Evolutionary conservation across 92 coral and sea anemone species (phyloP).

Genomic region (Montipora capitata): DNA sequence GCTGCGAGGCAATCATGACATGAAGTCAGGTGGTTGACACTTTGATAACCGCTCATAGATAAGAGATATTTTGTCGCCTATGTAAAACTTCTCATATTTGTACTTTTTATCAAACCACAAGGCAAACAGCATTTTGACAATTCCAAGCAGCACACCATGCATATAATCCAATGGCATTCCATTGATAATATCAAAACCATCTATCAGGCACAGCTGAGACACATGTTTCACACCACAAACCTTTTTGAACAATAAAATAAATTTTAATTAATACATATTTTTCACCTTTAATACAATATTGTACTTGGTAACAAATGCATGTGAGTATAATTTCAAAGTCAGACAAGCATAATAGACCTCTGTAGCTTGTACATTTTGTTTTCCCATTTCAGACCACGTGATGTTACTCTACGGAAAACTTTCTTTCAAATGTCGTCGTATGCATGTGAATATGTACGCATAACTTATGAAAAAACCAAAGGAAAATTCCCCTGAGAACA

Average conservation of each 20-base stretch:
- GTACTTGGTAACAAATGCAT: not conserved
- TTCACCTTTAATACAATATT: not conserved
- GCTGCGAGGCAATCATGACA: constrained; percentile 47
- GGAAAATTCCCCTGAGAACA: too few species aligned
- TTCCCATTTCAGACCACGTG: too few species aligned
- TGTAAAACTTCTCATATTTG: constrained; percentile 13
- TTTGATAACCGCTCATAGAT: not conserved
- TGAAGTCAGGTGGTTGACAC: constrained; percentile 51
- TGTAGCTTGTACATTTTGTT: too few species aligned
- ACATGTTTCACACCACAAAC: constrained; percentile 36
- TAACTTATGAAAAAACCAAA: too few species aligned
- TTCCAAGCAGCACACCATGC: constrained; percentile 37
- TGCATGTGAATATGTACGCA: too few species aligned
- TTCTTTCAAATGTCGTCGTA: too few species aligned
- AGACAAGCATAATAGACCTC: too few species aligned
- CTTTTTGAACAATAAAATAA: not conserved
- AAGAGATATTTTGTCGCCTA: constrained; percentile 1
- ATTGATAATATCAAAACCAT: constrained; percentile 32
- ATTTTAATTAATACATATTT: too few species aligned
- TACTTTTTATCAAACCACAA: constrained; percentile 41
- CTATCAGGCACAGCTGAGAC: constrained; percentile 29
- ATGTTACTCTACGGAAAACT: too few species aligned
- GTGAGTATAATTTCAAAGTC: too few species aligned
- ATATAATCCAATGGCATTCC: constrained; percentile 45
- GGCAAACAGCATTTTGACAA: constrained; percentile 46